Evolutionary conservation across 1,140 invertebrate genomes (phyloP), one percentile per base, ranked within the genome.

Genomic region (Melipona quadrifasciata): DNA sequence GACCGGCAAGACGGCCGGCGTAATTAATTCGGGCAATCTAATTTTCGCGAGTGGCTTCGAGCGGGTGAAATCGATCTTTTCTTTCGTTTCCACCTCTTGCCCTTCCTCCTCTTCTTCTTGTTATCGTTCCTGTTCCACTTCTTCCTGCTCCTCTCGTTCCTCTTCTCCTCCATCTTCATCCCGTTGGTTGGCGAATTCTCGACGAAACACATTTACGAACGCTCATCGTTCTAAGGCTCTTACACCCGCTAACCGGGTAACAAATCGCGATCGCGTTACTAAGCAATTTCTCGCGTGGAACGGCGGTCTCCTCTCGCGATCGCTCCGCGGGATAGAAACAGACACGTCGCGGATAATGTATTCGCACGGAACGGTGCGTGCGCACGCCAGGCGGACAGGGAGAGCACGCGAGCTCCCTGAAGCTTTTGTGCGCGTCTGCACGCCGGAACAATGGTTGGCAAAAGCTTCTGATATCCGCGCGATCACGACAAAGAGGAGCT

Each of bases 401-500:
- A 19, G n/a, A 12, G 34, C 34, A n/a, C 64, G 64, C 64, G 61
- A 27, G 12, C n/a, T n/a, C 61, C 16, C n/a, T n/a, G 64, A 65
- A 65, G 74, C 87, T 67, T 82, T 87, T 79, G 85, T 84, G 81
- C 74, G 67, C 73, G 64, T n/a, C 0, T 75, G 75, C 74, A 55
- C 61, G 68, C 21, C n/a, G 53, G 85, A 89, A 90, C 88, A 89
- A 90, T 89, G 70, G 87, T 84, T 47, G 87, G 87, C 81, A 39
- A 83, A 86, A 73, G 87, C 78, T 80, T 61, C 57, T 80, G 88
- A 87, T 90, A 89, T 89, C 87, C 87, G 84, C 78, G 81, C 70
- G 81, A 86, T 75, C 87, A 89, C 86, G 85, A 89, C 88, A 89
- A 89, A 89, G 88, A 89, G 85, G 73, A 80, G 87, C 81, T 89